These are phyloP conservation scores for Sternarchorhynchus goeldii DNA, from an alignment of 2,797 vertebrate genomes.

Conservation along the genomic window DNA sequence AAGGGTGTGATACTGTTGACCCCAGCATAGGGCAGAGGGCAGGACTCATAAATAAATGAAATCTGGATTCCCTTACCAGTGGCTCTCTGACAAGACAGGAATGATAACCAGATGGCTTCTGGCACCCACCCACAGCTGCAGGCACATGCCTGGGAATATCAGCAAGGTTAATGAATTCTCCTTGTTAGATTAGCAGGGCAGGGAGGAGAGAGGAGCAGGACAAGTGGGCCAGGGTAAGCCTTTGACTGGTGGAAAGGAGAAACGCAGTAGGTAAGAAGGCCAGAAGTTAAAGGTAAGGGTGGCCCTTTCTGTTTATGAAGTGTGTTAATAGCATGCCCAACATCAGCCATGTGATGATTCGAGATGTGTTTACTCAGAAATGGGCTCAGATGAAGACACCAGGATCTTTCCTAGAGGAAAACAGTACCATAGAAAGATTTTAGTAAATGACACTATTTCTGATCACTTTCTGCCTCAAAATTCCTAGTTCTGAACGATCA, in stretches of 20 bases:
- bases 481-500: no score
- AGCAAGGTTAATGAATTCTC: slow-evolving; percentile 58
- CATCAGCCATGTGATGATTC: neutral
- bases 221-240: neutral
- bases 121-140: slow-evolving; percentile 46
- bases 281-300: slow-evolving; percentile 6
- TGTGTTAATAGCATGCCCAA: slow-evolving; percentile 18
- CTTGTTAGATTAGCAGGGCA: slow-evolving; percentile 51
- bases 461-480: neutral
- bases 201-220: slow-evolving; percentile 7
- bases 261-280: slow-evolving; percentile 1
- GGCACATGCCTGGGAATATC: slow-evolving; percentile 38
- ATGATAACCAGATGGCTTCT: slow-evolving; percentile 54
- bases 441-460: neutral
- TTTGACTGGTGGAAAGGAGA: slow-evolving; percentile 7
- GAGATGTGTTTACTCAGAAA: slow-evolving; percentile 22
- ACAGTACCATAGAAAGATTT: neutral
- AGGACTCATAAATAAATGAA: slow-evolving; percentile 56
- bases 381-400: neutral
- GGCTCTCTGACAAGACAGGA: slow-evolving; percentile 44
- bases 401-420: neutral
- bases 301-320: slow-evolving; percentile 9
- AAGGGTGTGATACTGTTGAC: slow-evolving; percentile 48
- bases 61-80: slow-evolving; percentile 33
- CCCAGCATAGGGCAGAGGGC: slow-evolving; percentile 31